phyloP scores from a whole-genome alignment of 1,140 invertebrate genomes.

The Ctenoplectra terminalis region DNA sequence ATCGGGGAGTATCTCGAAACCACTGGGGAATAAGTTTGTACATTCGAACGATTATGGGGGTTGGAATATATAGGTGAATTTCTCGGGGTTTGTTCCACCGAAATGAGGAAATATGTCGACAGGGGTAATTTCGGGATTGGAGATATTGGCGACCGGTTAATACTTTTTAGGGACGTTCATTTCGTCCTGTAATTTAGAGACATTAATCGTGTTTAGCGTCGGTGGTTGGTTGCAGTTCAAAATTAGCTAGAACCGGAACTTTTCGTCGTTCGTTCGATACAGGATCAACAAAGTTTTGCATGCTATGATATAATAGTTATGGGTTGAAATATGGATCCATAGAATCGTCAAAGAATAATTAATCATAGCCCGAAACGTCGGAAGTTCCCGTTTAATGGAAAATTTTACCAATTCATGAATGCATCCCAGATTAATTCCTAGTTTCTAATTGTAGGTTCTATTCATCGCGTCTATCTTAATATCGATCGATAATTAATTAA shows the following conservation, averaged over 20 bases:
- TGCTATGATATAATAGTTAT: neutral
- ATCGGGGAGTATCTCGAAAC: conserved; percentile 13
- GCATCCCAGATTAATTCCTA: conserved; percentile 17
- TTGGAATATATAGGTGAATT: neutral
- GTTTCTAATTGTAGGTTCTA: conserved; percentile 9
- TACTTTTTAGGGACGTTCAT: neutral
- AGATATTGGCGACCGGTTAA: neutral
- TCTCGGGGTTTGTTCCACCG: neutral
- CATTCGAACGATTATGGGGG: conserved; percentile 4
- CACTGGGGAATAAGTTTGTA: neutral
- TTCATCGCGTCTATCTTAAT: conserved; percentile 21
- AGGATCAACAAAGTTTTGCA: neutral
- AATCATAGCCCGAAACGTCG: conserved; percentile 16
- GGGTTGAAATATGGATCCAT: conserved; percentile 20
- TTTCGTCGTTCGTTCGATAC: neutral
- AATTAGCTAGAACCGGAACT: neutral
- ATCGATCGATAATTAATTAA: conserved; percentile 32
- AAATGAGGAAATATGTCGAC: conserved; percentile 24
- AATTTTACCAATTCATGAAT: conserved; percentile 37
- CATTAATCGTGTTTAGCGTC: neutral
- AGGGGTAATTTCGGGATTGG: neutral
- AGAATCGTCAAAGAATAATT: conserved; percentile 31
- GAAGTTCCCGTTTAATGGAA: conserved; percentile 22
- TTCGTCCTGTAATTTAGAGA: neutral
- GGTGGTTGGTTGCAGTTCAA: neutral